Percentiles rank a stretch among this genome's conserved stretches.
Evolutionary conservation across 2,888 invertebrate species (phyloP).

Genomic region (Paralinhomoeus sp.): DNA sequence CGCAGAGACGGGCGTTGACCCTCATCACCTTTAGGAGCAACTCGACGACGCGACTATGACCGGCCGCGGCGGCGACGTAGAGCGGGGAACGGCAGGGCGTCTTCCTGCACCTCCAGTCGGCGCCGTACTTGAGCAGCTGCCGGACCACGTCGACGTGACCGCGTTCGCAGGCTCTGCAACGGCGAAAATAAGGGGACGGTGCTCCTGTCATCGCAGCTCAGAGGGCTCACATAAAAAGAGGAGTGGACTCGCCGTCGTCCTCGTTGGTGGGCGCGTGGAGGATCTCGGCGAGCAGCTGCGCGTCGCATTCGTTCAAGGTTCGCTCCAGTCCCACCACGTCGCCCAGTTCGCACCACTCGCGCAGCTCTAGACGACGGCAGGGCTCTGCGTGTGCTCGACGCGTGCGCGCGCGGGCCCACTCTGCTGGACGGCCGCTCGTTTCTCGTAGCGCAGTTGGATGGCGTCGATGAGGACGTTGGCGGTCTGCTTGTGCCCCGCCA

Average conservation of each 20-base stretch:
- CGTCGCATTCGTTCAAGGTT: slow-evolving; percentile 27
- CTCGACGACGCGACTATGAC: slow-evolving; percentile 51
- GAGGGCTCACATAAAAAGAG: slow-evolving; percentile 56
- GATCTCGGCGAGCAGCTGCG: slow-evolving; percentile 2
- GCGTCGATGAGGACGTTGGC: slow-evolving; percentile 12
- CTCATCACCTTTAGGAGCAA: slow-evolving; percentile 40
- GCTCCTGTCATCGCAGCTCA: too few species aligned
- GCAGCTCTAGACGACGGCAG: slow-evolving; percentile 36
- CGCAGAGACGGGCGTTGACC: background rate
- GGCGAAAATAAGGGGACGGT: too few species aligned
- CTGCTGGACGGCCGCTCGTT: too few species aligned
- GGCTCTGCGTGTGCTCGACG: background rate
- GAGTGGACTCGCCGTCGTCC: slow-evolving; percentile 61
- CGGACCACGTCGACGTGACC: slow-evolving; percentile 55
- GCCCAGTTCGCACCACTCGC: slow-evolving; percentile 51
- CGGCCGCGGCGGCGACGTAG: slow-evolving; percentile 67
- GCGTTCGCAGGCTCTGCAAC: slow-evolving; percentile 53
- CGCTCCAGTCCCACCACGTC: slow-evolving; percentile 44
- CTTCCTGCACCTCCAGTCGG: slow-evolving; percentile 66
- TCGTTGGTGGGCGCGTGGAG: slow-evolving; percentile 51
- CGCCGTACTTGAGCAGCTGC: slow-evolving; percentile 51
- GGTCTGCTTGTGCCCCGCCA: slow-evolving; percentile 39
- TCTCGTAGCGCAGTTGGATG: slow-evolving; percentile 6
- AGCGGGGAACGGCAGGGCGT: slow-evolving; percentile 75
- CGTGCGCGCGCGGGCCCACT: too few species aligned